Evolutionary conservation across 2,113 vertebrate species (phyloP).

Genomic region (Atherinomorus stipes): DNA sequence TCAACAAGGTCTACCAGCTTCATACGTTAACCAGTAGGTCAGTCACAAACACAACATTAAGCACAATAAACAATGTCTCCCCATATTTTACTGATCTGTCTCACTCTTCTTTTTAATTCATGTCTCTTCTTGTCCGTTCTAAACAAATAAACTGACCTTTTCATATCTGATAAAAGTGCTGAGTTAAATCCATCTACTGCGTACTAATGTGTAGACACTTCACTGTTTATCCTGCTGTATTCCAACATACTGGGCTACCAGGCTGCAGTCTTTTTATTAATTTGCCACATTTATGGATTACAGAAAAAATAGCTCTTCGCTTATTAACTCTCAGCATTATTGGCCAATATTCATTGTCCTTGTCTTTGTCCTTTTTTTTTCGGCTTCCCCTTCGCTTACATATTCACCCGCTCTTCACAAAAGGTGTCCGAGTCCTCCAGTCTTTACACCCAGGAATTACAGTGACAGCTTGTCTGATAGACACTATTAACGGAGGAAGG

Average conservation of each 20-base stretch:
- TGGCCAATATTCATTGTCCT: slow-evolving; percentile 4
- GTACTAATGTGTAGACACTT: slow-evolving; percentile 12
- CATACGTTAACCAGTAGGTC: neutral
- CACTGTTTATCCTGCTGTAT: no score
- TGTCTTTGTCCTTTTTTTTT: neutral
- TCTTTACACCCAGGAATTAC: slow-evolving; percentile 44
- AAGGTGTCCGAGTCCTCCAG: slow-evolving; percentile 25
- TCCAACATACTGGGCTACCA: no score
- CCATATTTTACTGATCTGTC: slow-evolving; percentile 17
- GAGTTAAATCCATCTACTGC: slow-evolving; percentile 28
- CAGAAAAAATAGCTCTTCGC: neutral
- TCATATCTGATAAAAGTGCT: slow-evolving; percentile 38
- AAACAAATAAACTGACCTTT: slow-evolving; percentile 36
- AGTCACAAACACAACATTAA: neutral
- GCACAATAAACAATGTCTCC: neutral
- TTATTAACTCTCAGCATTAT: neutral
- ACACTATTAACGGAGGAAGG: slow-evolving; percentile 16
- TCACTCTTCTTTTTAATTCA: slow-evolving; percentile 10
- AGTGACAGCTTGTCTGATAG: slow-evolving; percentile 57
- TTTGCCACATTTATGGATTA: neutral
- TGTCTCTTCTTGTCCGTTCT: neutral
- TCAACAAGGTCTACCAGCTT: no score
- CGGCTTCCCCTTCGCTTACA: neutral
- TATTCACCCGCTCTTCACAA: slow-evolving; percentile 18
- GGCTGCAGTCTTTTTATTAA: no score